These are phyloP conservation scores for Metalampra italica DNA, from an alignment of 2,888 invertebrate species.

Conservation along the genomic window DNA sequence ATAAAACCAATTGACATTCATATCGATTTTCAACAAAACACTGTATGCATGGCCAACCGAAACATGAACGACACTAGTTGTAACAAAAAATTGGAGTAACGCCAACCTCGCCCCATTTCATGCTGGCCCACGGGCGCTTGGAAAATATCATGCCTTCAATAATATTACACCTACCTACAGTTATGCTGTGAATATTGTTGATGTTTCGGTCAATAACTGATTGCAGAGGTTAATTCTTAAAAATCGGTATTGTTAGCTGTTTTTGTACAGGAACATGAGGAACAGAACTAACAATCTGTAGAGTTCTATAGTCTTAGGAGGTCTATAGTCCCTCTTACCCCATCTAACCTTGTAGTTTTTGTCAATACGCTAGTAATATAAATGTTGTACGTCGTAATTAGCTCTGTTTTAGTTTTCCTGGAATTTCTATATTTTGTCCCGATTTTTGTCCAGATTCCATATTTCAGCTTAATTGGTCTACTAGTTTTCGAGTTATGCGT, in stretches of 20 bases:
- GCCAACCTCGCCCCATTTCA: constrained; percentile 45
- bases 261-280: too few species aligned
- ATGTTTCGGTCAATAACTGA: constrained; percentile 1
- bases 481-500: too few species aligned
- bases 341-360: too few species aligned
- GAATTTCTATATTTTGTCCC: too few species aligned
- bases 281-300: too few species aligned
- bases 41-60: constrained; percentile 19
- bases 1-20: background rate
- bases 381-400: too few species aligned
- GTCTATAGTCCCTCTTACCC: too few species aligned
- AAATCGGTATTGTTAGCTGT: background rate
- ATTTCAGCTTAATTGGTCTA: too few species aligned
- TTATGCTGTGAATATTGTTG: constrained; percentile 36
- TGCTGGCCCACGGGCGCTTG: constrained; percentile 40
- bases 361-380: too few species aligned
- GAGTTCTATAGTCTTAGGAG: too few species aligned
- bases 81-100: constrained; percentile 45
- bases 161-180: constrained; percentile 21
- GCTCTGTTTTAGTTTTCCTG: too few species aligned
- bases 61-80: constrained; percentile 32
- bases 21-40: background rate
- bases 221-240: background rate
- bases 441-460: too few species aligned
- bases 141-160: constrained; percentile 45